Percentiles rank a stretch among this genome's conserved stretches.
These are phyloP conservation scores for mouse (Mus musculus) DNA, from an alignment of 2,113 vertebrate genomes.

Conservation along the genomic window DNA sequence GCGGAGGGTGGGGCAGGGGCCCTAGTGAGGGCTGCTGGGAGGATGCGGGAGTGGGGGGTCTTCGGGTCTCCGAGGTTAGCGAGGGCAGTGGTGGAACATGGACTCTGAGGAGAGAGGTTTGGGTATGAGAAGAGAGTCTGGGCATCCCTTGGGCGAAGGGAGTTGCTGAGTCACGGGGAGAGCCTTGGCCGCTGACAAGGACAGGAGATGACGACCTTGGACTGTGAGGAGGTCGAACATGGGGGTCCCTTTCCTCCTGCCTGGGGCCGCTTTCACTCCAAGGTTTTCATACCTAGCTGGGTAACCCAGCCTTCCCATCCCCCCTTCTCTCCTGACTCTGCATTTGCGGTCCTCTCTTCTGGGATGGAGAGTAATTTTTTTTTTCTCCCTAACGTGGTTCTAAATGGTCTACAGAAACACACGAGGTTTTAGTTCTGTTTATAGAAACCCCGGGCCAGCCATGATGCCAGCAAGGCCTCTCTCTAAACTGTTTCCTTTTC, in stretches of 20 bases:
- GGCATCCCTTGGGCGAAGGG: neutral
- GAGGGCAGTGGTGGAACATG: neutral
- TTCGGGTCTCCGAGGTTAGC: fast-evolving
- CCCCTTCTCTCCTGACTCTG: neutral
- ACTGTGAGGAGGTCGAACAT: neutral
- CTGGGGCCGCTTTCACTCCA: neutral
- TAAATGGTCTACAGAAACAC: slow-evolving; percentile 60
- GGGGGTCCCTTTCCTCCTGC: too few species aligned
- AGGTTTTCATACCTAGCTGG: neutral
- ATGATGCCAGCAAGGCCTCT: slow-evolving; percentile 34
- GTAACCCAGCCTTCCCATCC: neutral
- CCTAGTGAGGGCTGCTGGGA: fast-evolving
- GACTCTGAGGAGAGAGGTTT: neutral
- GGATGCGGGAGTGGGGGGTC: fast-evolving
- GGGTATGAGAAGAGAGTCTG: neutral
- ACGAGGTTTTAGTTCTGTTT: slow-evolving; percentile 56
- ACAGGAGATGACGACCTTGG: fast-evolving
- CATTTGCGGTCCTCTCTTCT: slow-evolving; percentile 14
- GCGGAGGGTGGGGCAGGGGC: too few species aligned
- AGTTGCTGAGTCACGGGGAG: neutral
- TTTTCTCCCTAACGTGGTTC: slow-evolving; percentile 13
- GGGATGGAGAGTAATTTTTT: slow-evolving; percentile 38
- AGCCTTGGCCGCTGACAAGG: neutral
- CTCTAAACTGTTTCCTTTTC: slow-evolving; percentile 15
- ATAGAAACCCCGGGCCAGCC: slow-evolving; percentile 31